Conservation (phyloP, 2,797 vertebrate genomes). For the Hylomyscus alleni region DNA sequence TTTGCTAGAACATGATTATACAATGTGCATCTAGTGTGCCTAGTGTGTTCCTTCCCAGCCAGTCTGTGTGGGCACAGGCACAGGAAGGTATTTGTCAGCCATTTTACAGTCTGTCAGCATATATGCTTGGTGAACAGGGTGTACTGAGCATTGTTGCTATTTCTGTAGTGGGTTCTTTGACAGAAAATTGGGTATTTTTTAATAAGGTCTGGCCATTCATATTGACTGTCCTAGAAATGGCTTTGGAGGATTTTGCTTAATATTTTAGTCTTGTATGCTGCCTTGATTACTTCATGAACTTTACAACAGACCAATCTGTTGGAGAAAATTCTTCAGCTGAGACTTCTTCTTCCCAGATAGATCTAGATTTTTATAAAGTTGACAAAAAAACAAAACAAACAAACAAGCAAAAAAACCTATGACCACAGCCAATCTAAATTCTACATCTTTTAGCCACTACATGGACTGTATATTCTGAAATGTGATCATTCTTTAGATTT, state of each 20-base stretch:
- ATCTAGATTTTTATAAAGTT: neutral
- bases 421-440: neutral
- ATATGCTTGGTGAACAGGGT: conserved; percentile 20
- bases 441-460: neutral
- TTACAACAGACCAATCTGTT: too few species aligned
- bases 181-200: conserved; percentile 46
- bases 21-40: conserved; percentile 60
- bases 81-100: neutral
- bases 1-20: conserved; percentile 13
- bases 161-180: conserved; percentile 26
- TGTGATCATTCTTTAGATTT: neutral
- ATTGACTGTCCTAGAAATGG: conserved; percentile 13
- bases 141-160: neutral
- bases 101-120: conserved; percentile 9
- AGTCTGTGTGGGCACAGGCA: conserved; percentile 24
- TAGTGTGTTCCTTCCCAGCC: conserved; percentile 34
- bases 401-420: neutral
- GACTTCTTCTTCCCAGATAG: neutral
- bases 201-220: neutral
- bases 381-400: neutral
- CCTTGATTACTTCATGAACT: neutral
- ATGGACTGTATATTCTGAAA: neutral
- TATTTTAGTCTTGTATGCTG: neutral
- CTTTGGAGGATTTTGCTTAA: neutral
- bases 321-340: neutral